Conservation (phyloP, 2,113 vertebrate species). For the Serilophus lunatus region DNA sequence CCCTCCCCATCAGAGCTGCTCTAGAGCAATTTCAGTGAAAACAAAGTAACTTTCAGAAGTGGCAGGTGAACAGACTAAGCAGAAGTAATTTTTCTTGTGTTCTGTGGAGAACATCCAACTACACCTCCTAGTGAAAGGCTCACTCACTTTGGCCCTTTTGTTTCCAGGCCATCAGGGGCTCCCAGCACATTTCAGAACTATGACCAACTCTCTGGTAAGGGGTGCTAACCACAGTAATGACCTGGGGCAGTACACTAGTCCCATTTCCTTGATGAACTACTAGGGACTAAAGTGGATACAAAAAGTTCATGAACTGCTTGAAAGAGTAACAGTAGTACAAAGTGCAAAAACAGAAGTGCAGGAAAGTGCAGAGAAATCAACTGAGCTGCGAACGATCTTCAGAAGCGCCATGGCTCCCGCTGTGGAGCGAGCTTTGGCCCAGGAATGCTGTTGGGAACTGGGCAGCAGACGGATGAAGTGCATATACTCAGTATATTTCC, state of each 20-base stretch:
- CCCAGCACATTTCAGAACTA: slow-evolving; percentile 43
- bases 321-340: slow-evolving; percentile 72
- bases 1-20: slow-evolving; percentile 56
- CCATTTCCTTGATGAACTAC: slow-evolving; percentile 47
- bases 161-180: slow-evolving; percentile 63
- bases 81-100: slow-evolving; percentile 30
- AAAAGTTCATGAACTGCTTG: slow-evolving; percentile 72
- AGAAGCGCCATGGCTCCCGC: neutral
- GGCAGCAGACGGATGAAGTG: slow-evolving; percentile 29
- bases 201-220: neutral
- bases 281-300: slow-evolving; percentile 70
- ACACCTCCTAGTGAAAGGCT: slow-evolving; percentile 34
- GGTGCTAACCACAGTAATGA: slow-evolving; percentile 42
- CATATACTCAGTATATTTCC: slow-evolving; percentile 58
- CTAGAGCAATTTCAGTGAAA: slow-evolving; percentile 52
- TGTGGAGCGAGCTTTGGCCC: slow-evolving; percentile 26
- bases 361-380: slow-evolving; percentile 66
- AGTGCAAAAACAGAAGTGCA: slow-evolving; percentile 72
- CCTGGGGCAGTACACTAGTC: slow-evolving; percentile 49
- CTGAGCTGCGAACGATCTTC: slow-evolving; percentile 41
- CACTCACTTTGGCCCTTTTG: slow-evolving; percentile 26
- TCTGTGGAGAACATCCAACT: slow-evolving; percentile 58
- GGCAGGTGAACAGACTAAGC: slow-evolving; percentile 38
- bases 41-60: slow-evolving; percentile 55
- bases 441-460: neutral